Conservation (phyloP, 2,797 vertebrate genomes). For the Lerista edwardsae region DNA sequence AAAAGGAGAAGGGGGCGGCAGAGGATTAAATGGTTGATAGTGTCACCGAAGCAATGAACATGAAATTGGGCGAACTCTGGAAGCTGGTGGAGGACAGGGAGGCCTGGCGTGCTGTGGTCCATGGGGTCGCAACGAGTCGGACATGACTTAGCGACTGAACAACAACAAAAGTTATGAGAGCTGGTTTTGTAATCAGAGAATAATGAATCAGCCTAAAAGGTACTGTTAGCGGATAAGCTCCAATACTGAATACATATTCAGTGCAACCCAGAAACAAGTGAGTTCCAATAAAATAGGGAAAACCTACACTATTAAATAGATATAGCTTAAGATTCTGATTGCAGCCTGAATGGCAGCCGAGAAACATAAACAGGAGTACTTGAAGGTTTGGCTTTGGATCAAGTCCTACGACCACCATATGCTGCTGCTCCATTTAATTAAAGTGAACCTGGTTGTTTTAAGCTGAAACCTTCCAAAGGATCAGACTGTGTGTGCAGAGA, state of each 20-base stretch:
- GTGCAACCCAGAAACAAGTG: neutral
- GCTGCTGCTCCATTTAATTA: conserved; percentile 1
- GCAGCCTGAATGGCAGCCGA: neutral
- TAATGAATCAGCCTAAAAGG: neutral
- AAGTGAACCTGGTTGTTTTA: neutral
- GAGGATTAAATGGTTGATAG: too few species aligned
- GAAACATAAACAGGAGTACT: neutral
- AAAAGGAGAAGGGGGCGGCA: too few species aligned
- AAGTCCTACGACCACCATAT: conserved; percentile 10
- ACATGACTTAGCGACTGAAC: too few species aligned
- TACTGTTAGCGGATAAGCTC: neutral
- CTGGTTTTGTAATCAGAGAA: neutral
- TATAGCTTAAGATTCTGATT: neutral
- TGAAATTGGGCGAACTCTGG: too few species aligned
- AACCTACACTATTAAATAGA: neutral
- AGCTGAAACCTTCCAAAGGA: neutral
- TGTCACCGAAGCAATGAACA: too few species aligned
- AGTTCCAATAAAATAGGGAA: neutral
- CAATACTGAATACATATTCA: neutral
- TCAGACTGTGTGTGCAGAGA: neutral
- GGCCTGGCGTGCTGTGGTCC: too few species aligned
- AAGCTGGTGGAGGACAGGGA: too few species aligned
- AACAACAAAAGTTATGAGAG: neutral
- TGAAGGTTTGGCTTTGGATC: neutral
- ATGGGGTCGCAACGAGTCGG: too few species aligned